A percentile compares a stretch with the other conserved stretches of the same genome.
Evolutionary conservation across 2,888 invertebrate species (phyloP).

Genomic region (Epicampocera succincta): DNA sequence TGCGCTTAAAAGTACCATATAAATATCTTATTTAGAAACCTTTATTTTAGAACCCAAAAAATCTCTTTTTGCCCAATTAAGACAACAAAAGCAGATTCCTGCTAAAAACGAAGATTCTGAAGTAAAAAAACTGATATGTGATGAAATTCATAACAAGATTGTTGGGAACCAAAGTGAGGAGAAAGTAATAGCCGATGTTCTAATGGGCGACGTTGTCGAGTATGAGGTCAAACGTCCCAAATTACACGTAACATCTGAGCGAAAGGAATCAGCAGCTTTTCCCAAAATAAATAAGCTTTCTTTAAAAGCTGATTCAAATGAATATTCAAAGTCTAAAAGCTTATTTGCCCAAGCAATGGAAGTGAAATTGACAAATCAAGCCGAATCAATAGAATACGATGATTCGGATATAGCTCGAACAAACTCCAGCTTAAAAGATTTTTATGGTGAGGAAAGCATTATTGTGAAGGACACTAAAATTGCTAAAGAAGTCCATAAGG

Average conservation of each 20-base stretch:
- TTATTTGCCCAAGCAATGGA: conserved; percentile 83
- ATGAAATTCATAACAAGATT: conserved; percentile 74
- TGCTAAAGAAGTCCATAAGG: conserved; percentile 86
- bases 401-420: conserved; percentile 19
- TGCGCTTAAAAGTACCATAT: too few relatives aligned
- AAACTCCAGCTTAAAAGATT: conserved; percentile 40
- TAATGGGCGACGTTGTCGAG: conserved; percentile 85
- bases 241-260: not conserved
- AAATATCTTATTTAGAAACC: not conserved
- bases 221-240: conserved; percentile 67
- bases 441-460: conserved; percentile 70
- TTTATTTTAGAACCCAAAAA: conserved; percentile 73
- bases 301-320: not conserved
- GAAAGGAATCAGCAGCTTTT: conserved; percentile 45
- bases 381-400: conserved; percentile 65
- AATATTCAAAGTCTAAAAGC: conserved; percentile 80
- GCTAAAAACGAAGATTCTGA: not conserved
- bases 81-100: conserved; percentile 42
- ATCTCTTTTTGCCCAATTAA: conserved; percentile 78
- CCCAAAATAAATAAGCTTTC: conserved; percentile 66
- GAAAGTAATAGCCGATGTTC: conserved; percentile 65
- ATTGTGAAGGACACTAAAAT: conserved; percentile 82
- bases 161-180: conserved; percentile 51
- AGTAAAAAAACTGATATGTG: conserved; percentile 66
- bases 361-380: conserved; percentile 71